Conservation (phyloP, 1,140 invertebrate species). For the Tribolium castaneum region DNA sequence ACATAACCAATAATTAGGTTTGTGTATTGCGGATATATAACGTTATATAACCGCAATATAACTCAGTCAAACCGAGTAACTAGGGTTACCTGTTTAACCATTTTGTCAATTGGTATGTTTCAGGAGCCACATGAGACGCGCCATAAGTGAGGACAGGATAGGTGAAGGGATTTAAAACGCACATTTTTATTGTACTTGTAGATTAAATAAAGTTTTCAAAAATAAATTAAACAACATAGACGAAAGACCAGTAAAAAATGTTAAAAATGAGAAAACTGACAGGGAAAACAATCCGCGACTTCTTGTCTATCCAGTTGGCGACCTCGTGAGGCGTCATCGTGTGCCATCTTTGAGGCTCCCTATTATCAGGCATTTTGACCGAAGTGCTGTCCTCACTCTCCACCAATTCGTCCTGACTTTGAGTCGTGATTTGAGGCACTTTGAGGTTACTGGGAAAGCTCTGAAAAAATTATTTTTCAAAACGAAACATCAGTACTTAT, state of each 20-base stretch:
- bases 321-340: conserved; percentile 89
- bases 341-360: conserved; percentile 70
- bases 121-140: conserved; percentile 35
- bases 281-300: conserved; percentile 83
- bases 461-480: conserved; percentile 60
- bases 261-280: conserved; percentile 84
- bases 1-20: too few species aligned
- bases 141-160: conserved; percentile 46
- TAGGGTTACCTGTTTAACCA: too few species aligned
- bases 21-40: too few species aligned
- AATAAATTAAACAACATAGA: conserved; percentile 59
- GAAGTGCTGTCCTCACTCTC: conserved; percentile 49
- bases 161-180: conserved; percentile 12
- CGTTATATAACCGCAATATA: too few species aligned
- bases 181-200: conserved; percentile 37
- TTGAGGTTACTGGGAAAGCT: conserved; percentile 73
- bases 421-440: conserved; percentile 73
- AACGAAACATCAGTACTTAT: neutral
- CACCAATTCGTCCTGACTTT: conserved; percentile 71
- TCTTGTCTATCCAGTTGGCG: conserved; percentile 85
- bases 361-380: conserved; percentile 48
- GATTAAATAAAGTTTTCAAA: conserved; percentile 1
- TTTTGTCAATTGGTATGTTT: neutral
- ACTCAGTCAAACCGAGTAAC: too few species aligned
- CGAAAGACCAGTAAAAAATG: conserved; percentile 86